Evolutionary conservation across 2,797 vertebrate species (phyloP), one percentile per base, ranked within the genome.

Genomic region (Natrix natrix): DNA sequence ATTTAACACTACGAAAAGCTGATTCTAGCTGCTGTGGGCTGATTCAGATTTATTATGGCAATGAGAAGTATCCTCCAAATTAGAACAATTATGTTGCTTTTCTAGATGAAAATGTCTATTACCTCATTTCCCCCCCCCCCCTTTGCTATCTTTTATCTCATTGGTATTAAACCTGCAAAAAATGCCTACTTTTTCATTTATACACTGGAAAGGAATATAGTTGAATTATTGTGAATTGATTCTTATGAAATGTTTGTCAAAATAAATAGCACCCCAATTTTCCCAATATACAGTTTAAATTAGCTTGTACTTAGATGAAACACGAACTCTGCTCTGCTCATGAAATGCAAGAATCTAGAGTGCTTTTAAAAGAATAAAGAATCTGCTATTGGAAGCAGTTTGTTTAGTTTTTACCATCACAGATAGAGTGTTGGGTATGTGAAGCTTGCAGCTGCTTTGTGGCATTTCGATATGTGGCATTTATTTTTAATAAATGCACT

Each of bases 41-140:
- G 95, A 97, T 97, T 97, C 98, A 98, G 98, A 93, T 98, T 99
- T 99, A 97, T 98, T 98, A 99, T 98, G 98, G 98, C 97, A 98
- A 99, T 98, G 97, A 98, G 97, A 97, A 97, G 97, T 97, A 98
- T 98, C 98, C 97, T 98, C 97, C 98, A 98, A 99, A 99, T 99
- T 98, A 98, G 98, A 98, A 98, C 98, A 98, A 98, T 98, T 98
- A 95, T 97, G 92, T 95, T 97, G 96, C 95, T 96, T 95, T 95
- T 93, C 93, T 94, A 6, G 57, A 57, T 0, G 0, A 96, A 90
- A 88, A 63, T 95, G 95, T 96, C 95, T 97, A 94, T 96, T 94
- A 90, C 92, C 93, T 89, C 92, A 94, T 95, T 93, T 93, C 92
- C 32, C 95, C 87, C 92, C 92, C 32, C 95, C 87, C 92, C 93